A percentile compares a stretch with the other conserved stretches of the same genome.
These are phyloP conservation scores for Caenorhabditis becei DNA, from an alignment of 2,888 invertebrate species.

Conservation along the genomic window DNA sequence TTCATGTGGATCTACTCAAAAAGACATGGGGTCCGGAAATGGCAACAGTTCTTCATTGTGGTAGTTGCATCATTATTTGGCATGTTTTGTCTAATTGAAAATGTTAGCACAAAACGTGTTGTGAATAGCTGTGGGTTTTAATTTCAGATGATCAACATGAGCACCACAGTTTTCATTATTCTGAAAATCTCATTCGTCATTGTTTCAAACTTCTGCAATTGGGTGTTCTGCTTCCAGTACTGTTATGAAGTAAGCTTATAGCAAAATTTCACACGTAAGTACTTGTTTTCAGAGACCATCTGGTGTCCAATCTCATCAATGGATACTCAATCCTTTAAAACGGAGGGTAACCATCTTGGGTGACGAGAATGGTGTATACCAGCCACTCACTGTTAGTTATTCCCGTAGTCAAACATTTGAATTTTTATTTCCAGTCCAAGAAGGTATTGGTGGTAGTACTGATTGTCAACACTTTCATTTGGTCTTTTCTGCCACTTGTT, in stretches of 20 bases:
- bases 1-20: conserved; percentile 42
- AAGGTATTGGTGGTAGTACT: not conserved
- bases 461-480: not conserved
- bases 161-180: not conserved
- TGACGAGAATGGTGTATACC: conserved; percentile 11
- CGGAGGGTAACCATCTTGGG: not conserved
- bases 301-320: conserved; percentile 9
- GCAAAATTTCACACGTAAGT: not conserved
- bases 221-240: conserved; percentile 20
- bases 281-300: conserved; percentile 24
- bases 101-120: conserved; percentile 4
- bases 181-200: conserved; percentile 9
- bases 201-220: not conserved
- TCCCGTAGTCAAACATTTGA: not conserved
- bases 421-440: conserved; percentile 11
- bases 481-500: conserved; percentile 10
- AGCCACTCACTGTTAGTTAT: not conserved
- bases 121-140: no score
- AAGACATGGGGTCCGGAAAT: conserved; percentile 28
- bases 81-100: conserved; percentile 1
- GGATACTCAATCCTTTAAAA: not conserved
- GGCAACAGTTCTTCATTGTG: conserved; percentile 27
- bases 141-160: conserved; percentile 17
- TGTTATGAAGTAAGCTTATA: conserved; percentile 24
- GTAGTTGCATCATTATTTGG: conserved; percentile 2